Evolutionary conservation across 1,140 invertebrate genomes (phyloP), one percentile per base, ranked within the genome.

Genomic region (Drosophila prosaltans): DNA sequence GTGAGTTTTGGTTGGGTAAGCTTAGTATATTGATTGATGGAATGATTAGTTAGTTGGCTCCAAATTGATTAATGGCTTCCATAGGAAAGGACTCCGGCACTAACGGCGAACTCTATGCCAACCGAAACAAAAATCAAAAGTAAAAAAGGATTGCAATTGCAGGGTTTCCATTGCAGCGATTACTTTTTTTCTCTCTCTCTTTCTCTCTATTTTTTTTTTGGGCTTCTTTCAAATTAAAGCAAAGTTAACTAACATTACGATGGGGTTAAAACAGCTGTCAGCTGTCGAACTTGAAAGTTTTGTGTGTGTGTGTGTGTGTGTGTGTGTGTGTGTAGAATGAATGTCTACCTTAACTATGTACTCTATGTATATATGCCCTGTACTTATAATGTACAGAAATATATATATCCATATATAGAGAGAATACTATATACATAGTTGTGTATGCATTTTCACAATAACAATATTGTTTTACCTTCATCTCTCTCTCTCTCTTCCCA

Each of bases 151-250:
- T 26, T 51, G 45, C 45, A 51, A 51, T 51, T 51, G 45, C 45
- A 51, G 45, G 45, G 45, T 51, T 51, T 51, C 45, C 45, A 26
- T 3, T 26, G 45, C 45, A 26, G 10, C n/a, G 45, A 26, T 51
- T 51, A 7, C 26, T 10, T 24, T 51, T 24, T 0, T 36, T 51
- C 10, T 51, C 45, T 51, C n/a, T 24, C 21, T 21, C 28, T 30
- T 0, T 30, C 28, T 48, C 21, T 48, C 45, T 48, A 3, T 24
- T 51, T 24, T 51, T 8, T 24, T 48, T 51, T 26, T 51, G 45
- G 45, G 45, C 45, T 51, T 51, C 45, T 51, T 51, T 51, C 3
- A 51, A 51, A 51, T 51, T 51, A 51, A 51, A 26, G 45, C 45
- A 51, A 51, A 51, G 45, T 51, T 26, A 51, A 51, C 45, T 48